phyloP scores from a whole-genome alignment of 1,140 invertebrate species.

The Drosophila teissieri region DNA sequence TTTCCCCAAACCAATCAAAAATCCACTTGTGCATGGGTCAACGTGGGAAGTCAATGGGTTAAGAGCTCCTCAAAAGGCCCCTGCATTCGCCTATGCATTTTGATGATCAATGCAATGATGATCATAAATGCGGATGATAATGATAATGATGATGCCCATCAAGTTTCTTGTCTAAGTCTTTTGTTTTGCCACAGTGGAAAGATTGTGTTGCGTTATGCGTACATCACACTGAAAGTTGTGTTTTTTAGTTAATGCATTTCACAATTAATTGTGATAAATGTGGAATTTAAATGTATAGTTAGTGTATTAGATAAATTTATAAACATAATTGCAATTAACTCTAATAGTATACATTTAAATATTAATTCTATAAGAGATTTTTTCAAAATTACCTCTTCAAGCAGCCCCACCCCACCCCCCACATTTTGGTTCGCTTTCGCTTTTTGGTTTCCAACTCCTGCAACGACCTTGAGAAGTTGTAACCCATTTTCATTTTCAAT shows the following conservation, averaged over 20 bases:
- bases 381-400: conserved; percentile 3
- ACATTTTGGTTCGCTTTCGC: conserved; percentile 14
- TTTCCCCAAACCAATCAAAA: conserved; percentile 23
- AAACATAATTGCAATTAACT: too few species aligned
- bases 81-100: conserved; percentile 33
- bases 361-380: too few species aligned
- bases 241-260: too few species aligned
- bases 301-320: not conserved
- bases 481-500: conserved; percentile 59
- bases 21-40: not conserved
- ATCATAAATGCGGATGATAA: conserved; percentile 20
- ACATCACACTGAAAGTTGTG: not conserved
- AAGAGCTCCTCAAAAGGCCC: conserved; percentile 3
- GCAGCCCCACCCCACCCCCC: not conserved
- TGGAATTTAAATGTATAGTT: not conserved
- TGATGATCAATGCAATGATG: conserved; percentile 13
- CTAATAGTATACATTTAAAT: too few species aligned
- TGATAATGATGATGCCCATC: conserved; percentile 27
- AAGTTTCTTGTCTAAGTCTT: conserved; percentile 63
- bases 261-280: not conserved
- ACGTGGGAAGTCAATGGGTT: conserved; percentile 39
- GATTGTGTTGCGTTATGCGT: conserved; percentile 1
- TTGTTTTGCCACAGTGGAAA: conserved; percentile 43
- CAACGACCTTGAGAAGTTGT: conserved; percentile 69
- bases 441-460: conserved; percentile 26